Evolutionary conservation across 2,113 vertebrate genomes (phyloP).

Genomic region (Phycodurus eques): DNA sequence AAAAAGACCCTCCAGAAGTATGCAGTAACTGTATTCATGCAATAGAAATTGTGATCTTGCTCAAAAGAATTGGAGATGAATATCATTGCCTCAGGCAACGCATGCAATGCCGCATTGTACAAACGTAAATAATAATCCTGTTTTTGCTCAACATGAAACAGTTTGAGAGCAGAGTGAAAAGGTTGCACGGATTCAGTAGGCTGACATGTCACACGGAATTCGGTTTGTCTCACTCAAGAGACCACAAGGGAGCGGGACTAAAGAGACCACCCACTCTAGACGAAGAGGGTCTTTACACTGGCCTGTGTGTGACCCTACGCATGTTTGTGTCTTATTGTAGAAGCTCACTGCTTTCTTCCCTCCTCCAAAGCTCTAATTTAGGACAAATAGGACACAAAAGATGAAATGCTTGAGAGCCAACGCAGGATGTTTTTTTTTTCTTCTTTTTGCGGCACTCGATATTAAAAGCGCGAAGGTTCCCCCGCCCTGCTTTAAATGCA

Average conservation of each 20-base stretch:
- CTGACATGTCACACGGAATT: conserved; percentile 12
- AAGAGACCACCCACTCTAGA: not conserved
- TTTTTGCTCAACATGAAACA: not conserved
- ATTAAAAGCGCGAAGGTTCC: not conserved
- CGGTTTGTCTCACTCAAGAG: not conserved
- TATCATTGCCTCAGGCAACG: not conserved
- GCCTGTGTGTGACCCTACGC: not conserved
- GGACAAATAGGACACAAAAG: not conserved
- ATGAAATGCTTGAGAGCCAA: not conserved
- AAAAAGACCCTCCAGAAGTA: no score
- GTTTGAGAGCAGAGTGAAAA: conserved; percentile 19
- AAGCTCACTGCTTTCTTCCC: conserved; percentile 6
- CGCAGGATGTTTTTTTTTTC: not conserved
- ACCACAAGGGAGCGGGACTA: not conserved
- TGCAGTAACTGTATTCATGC: no score
- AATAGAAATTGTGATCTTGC: not conserved
- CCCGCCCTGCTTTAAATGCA: not conserved
- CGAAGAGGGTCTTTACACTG: not conserved
- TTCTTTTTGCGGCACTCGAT: not conserved
- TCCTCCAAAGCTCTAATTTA: not conserved
- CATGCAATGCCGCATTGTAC: not conserved
- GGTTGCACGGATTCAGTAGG: conserved; percentile 5
- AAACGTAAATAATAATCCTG: not conserved
- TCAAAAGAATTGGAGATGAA: not conserved
- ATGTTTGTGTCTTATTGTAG: conserved; percentile 1